Evolutionary conservation across 2,113 vertebrate genomes (phyloP), one percentile per base, ranked within the genome.

Genomic region (Tauraco erythrolophus): DNA sequence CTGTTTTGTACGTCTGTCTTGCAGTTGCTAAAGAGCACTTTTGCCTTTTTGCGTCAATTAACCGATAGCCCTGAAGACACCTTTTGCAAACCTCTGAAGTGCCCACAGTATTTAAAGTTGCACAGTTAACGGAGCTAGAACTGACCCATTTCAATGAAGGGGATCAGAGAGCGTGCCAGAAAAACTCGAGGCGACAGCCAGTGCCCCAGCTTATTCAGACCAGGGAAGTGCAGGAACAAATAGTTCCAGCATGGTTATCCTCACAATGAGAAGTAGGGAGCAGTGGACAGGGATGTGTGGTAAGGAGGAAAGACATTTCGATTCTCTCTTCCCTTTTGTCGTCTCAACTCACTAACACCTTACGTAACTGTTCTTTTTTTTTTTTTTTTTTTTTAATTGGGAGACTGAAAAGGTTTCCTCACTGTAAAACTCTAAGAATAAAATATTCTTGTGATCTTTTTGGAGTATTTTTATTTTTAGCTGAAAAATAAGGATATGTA

Each of bases 241-340:
- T 71, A 84, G 95, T 96, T 91, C 92, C 69, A 76, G 74, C 43
- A 35, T 0, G 2, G 74, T 88, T 94, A 75, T 84, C 60, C 81
- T 94, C 87, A 91, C 84, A 96, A 96, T 96, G 69, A 89, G 86
- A 77, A 96, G 84, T 48, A 74, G 68, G 66, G 71, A 88, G 84
- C 65, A 92, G 72, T 2, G 0, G 64, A 72, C 57, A 92, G 56
- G 66, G 64, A 41, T 2, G 1, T 0, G 0, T 88, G 62, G 28
- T 88, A 14, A 92, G 45, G 64, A 84, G 41, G 51, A 91, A 89
- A 48, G 69, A 48, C 30, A 39, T 91, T 89, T 60, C 43, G 56
- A 13, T 87, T 87, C 84, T 87, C 31, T 91, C 35, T 87, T 95
- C 45, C 45, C 33, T 89, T 95, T 88, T 82, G 70, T 82, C 0